Base-by-base conservation (phyloP, 1,140 invertebrate species). In the Heliothis subflexa region DNA sequence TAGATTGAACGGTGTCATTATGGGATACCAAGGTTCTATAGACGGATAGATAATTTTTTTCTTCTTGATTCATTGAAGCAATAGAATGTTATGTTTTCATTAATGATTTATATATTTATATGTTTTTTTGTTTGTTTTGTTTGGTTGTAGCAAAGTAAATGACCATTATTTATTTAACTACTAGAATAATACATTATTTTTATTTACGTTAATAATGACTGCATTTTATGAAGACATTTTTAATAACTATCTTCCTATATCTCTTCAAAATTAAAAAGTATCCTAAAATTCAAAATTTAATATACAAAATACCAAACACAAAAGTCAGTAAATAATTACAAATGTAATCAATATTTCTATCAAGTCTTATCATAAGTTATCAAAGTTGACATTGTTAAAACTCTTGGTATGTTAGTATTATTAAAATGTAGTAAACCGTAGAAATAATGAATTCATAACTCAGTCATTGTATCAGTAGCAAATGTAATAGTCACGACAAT, bases 1-100 rank as follows among this genome's bases (percentile, higher is more conserved):
- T 93, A 92, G 80, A 78, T 89, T 87, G 90, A 91, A 93, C 89
- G 89, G 81, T 87, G 87, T 91, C 89, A 92, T 90, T 88, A 91
- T 87, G 81, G 78, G 81, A 73, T 55, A 4, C 47, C 13, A 5
- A 25, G 11, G 16, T 25, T 13, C 21, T 28, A 13, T 21, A 54
- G 66, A 9, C 25, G 28, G 76, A 21, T 59, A 52, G 28, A 13
- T 70, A n/a, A 13, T 52, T 52, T 14, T 52, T 50, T 49, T 50
- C 10, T 49, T 28, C 1, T 3, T 12, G 9, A 16, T 14, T 0
- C 25, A 28, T 49, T 47, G 3, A 28, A 52, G 50, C 50, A 7
- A 40, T 50, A 25, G 5, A n/a, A n/a, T 14, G 7, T 28, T 28
- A 28, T 50, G 61, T 28, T 18, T 45, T 62, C 3, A 40, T 16